Evolutionary conservation across 2,113 vertebrate genomes (phyloP), one percentile per base, ranked within the genome.

Genomic region (Siniperca chuatsi): DNA sequence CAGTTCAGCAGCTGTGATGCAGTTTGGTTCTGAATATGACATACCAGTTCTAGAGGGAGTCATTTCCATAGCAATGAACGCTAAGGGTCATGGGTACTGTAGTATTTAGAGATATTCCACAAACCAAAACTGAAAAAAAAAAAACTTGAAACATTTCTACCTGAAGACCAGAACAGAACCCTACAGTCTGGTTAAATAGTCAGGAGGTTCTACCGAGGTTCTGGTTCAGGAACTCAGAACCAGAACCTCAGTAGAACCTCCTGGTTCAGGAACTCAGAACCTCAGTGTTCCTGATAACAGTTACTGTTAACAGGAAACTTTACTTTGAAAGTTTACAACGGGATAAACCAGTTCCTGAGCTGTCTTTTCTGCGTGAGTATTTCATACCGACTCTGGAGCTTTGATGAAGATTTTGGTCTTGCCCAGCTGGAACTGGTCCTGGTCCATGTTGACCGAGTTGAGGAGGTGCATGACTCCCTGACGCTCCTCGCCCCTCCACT

Each of bases 351-450:
- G 8, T 1, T 42, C 48, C 60, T 35, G 52, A 44, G 23, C 69
- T 18, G 18, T 35, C 60, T 72, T 62, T 64, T 9, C 44, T 52
- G 77, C 3, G 11, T 42, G 16, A n/a, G 37, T 0, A 12, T 69
- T 8, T 87, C 95, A 3, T 90, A 97, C 97, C 81, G 97, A 97
- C 90, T 97, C 97, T 0, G 97, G 97, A 10, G 97, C 97, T 78
- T 97, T 97, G 89, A 97, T 95, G 90, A 97, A 97, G 79, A 97
- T 91, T 87, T 97, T 97, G 81, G 74, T 86, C 78, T 93, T 95
- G 15, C 97, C 97, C 72, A 97, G 91, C 90, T 97, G 97, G 95
- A 91, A 97, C 91, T 97, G 96, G 82, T 97, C 97, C 1, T 92
- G 79, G 70, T 97, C 97, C 97, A 97, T 97, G 86, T 97, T 89